Conservation (phyloP, 1,140 invertebrate genomes). For the Drosophila punjabiensis region DNA sequence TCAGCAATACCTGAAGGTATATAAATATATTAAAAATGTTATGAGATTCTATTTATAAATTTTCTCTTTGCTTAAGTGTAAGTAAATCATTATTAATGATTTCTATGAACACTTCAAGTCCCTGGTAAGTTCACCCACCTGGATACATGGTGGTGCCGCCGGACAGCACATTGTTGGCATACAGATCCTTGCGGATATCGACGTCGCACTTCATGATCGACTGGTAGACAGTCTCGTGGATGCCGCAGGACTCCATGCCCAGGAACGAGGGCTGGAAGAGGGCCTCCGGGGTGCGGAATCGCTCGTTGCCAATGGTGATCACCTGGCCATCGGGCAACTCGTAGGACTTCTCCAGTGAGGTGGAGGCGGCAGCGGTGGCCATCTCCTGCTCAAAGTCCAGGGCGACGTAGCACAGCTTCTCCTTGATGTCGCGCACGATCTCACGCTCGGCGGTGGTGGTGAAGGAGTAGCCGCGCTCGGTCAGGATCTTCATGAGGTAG, state of each 20-base stretch:
- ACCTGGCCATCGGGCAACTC: constrained; percentile 95
- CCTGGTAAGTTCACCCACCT: constrained; percentile 86
- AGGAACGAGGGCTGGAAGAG: constrained; percentile 96
- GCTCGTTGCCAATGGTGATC: constrained; percentile 96
- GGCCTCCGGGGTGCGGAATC: constrained; percentile 97
- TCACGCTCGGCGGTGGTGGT: constrained; percentile 92
- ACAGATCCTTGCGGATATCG: constrained; percentile 95
- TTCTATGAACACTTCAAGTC: background rate
- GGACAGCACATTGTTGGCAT: constrained; percentile 96
- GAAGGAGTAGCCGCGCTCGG: constrained; percentile 91
- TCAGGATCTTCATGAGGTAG: constrained; percentile 94
- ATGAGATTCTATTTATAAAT: background rate
- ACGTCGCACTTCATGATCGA: constrained; percentile 98
- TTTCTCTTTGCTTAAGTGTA: background rate
- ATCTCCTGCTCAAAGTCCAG: constrained; percentile 95
- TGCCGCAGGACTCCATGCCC: constrained; percentile 96
- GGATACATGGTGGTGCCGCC: constrained; percentile 98
- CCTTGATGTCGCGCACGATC: constrained; percentile 95
- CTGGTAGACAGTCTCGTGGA: constrained; percentile 97
- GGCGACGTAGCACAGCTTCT: constrained; percentile 94
- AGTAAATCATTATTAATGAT: background rate
- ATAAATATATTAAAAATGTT: background rate
- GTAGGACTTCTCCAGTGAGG: constrained; percentile 94
- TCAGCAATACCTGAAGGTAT: constrained; percentile 90
- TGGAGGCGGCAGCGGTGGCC: constrained; percentile 93